Evolutionary conservation across 2,113 vertebrate species (phyloP).

Genomic region (Phalacrocorax brasilianus): DNA sequence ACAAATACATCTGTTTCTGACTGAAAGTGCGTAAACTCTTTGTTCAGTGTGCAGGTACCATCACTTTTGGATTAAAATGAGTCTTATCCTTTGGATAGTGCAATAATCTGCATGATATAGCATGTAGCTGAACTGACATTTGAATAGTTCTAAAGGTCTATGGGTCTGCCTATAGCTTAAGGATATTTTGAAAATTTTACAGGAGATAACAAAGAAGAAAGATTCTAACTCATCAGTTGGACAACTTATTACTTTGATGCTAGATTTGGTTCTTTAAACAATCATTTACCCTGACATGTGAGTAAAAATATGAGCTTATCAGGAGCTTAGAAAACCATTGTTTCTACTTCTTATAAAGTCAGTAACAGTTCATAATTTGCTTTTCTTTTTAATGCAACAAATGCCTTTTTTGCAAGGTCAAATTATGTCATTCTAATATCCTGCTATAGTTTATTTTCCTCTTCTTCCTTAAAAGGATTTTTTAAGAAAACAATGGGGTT

Average conservation of each 20-base stretch:
- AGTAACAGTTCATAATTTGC: neutral
- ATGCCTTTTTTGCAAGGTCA: neutral
- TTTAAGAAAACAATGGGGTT: neutral
- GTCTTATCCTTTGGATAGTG: neutral
- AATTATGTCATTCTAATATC: neutral
- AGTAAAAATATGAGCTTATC: conserved; percentile 11
- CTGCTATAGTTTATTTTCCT: neutral
- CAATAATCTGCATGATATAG: neutral
- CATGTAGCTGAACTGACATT: neutral
- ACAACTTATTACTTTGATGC: conserved; percentile 41
- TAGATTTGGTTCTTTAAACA: conserved; percentile 2
- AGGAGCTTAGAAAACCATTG: neutral
- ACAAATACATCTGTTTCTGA: neutral
- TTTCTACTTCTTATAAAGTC: neutral
- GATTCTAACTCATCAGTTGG: conserved; percentile 12
- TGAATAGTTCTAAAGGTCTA: neutral
- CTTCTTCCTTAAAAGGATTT: neutral
- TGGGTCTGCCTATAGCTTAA: neutral
- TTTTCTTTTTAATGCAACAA: neutral
- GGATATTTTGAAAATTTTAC: conserved; percentile 18
- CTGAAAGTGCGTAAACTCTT: neutral
- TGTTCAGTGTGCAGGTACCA: neutral
- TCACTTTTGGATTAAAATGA: conserved; percentile 6
- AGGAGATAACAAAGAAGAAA: neutral
- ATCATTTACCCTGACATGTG: conserved; percentile 11